Base-by-base conservation (phyloP, 2,113 vertebrate species). In the Lepus timidus region DNA sequence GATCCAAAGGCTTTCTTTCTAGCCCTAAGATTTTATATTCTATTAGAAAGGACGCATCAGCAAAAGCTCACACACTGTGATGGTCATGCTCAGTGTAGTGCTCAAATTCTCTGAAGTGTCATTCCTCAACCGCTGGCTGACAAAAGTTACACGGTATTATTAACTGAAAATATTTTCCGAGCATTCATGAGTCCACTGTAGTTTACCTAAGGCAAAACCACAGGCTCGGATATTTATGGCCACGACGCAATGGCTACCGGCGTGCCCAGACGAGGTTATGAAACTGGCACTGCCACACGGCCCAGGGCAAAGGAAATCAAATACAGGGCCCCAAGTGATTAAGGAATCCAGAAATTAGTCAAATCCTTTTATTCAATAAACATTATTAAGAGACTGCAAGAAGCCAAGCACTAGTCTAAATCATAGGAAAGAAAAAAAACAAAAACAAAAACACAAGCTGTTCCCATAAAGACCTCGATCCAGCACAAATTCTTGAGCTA, bases 11-110 rank as follows among this genome's bases (percentile, higher is more conserved):
- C 55, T 58, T 49, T 33, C 76, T 8, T 49, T 33, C 76, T 8
- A 52, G 33, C 19, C 76, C 25, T 61, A 8, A 65, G 27, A 61
- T 20, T 39, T 58, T 23, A 31, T 39, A 79, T 8, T 58, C 90
- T 25, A 25, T 86, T 25, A 78, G 51, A 33, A 88, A 96, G 97
- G 98, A 99, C 98, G 98, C 97, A 99, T 98, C 98, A 97, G 96
- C 98, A 98, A 98, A 98, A 99, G 98, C 98, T 97, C 98, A 97
- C 97, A 97, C 78, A 96, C 96, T 93, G 96, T 97, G 97, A 97
- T 96, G 97, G 97, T 98, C 98, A 98, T 80, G 85, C 96, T 96
- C 96, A 94, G 94, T 98, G 95, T 58, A 95, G 84, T 13, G 68
- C 90, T 71, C 92, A 92, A 87, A 94, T 84, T 96, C 82, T 97